phyloP scores from a whole-genome alignment of 2,113 vertebrate species.

The Rhea pennata region DNA sequence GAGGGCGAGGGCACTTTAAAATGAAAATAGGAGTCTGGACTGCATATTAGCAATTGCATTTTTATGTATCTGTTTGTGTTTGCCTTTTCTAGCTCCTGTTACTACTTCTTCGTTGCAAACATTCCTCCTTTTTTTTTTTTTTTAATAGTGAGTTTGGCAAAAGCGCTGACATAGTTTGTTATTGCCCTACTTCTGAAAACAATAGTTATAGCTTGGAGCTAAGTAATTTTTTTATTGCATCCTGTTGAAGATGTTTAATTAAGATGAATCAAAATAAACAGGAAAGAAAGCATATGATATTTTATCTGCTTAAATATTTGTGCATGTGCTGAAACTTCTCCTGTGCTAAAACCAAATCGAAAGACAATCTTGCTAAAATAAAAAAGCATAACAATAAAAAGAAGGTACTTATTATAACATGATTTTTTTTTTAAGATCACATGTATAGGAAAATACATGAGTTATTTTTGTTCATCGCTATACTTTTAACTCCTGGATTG shows the following conservation, averaged over 20 bases:
- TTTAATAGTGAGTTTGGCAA: slow-evolving; percentile 10
- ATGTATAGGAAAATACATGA: not conserved
- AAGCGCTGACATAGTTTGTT: slow-evolving; percentile 20
- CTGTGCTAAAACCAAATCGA: not conserved
- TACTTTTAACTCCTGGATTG: not conserved
- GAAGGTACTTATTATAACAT: not conserved
- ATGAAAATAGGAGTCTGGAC: slow-evolving; percentile 22
- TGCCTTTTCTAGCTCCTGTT: not conserved
- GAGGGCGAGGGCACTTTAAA: slow-evolving; percentile 30
- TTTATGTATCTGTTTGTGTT: slow-evolving; percentile 17
- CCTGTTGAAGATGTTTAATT: slow-evolving; percentile 42
- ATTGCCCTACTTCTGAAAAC: slow-evolving; percentile 4
- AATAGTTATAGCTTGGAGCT: not conserved
- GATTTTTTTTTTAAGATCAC: not conserved
- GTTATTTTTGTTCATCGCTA: not conserved
- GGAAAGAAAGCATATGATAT: not conserved
- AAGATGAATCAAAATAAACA: slow-evolving; percentile 43
- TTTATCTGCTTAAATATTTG: not conserved
- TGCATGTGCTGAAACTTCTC: not conserved
- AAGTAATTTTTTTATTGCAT: slow-evolving; percentile 25
- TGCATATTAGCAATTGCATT: slow-evolving; percentile 17
- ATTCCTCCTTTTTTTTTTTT: slow-evolving; percentile 8
- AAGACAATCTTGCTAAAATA: not conserved
- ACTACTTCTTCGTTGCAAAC: not conserved
- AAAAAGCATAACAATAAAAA: not conserved